A percentile compares a stretch with the other conserved stretches of the same genome.
These are phyloP conservation scores for Xerus inauris DNA, from an alignment of 2,113 vertebrate genomes.

Conservation along the genomic window DNA sequence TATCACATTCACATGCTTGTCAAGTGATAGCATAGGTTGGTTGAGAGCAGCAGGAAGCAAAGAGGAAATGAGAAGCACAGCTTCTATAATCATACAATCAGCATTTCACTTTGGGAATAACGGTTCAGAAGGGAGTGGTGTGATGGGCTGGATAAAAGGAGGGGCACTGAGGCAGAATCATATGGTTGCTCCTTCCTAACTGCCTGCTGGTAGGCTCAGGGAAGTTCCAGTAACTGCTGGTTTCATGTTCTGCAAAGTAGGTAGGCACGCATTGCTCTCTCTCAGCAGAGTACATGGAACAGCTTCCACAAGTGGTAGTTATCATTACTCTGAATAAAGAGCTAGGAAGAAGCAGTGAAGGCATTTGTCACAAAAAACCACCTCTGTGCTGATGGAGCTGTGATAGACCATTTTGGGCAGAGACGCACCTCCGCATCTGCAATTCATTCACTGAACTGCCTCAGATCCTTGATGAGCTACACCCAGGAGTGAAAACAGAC, in stretches of 20 bases:
- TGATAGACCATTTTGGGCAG: background rate
- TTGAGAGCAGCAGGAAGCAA: background rate
- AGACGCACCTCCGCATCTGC: background rate
- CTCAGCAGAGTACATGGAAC: background rate
- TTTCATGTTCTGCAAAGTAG: background rate
- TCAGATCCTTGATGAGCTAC: background rate
- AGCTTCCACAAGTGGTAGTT: background rate
- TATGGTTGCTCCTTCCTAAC: background rate
- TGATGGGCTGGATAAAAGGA: background rate
- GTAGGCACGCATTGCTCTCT: accelerated
- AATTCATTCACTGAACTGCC: background rate
- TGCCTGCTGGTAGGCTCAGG: background rate
- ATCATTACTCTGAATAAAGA: background rate
- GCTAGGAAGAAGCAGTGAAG: background rate
- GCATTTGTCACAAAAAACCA: background rate
- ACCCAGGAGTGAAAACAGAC: conserved; percentile 6
- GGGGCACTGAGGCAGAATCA: background rate
- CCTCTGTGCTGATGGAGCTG: background rate
- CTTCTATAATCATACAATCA: background rate
- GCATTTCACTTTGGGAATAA: background rate
- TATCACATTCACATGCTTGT: conserved; percentile 24
- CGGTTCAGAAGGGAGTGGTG: background rate
- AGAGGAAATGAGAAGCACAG: conserved; percentile 31
- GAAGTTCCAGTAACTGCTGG: background rate
- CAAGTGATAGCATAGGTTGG: background rate